Conservation (phyloP, 2,797 vertebrate species). For the Nothura maculosa region DNA sequence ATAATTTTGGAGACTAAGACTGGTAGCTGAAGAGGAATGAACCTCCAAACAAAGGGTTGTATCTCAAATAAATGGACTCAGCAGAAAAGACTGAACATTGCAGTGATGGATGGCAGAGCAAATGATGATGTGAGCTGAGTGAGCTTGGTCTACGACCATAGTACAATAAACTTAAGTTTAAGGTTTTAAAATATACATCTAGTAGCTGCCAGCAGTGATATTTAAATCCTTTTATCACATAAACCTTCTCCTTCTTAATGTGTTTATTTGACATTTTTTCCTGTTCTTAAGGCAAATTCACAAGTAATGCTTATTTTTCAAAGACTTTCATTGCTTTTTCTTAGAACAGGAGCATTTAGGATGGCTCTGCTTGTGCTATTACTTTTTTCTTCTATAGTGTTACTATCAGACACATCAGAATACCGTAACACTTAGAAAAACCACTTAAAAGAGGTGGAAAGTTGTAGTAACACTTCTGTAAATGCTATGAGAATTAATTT, state of each 20-base stretch:
- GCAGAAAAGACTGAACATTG: not conserved
- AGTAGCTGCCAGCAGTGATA: not conserved
- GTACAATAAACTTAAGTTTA: not conserved
- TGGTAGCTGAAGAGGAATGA: not conserved
- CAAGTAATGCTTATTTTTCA: not conserved
- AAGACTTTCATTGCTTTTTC: not conserved
- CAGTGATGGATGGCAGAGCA: not conserved
- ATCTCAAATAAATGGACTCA: not conserved
- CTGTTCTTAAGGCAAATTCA: not conserved
- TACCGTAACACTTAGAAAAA: not conserved
- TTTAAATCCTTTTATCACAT: not conserved
- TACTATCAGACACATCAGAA: not conserved
- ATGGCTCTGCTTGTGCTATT: not conserved
- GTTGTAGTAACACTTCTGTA: not conserved
- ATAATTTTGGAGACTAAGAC: not conserved
- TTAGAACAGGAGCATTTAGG: not conserved
- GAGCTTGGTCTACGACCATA: not conserved
- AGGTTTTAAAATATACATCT: not conserved
- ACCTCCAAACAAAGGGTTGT: not conserved
- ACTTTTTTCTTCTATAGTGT: not conserved
- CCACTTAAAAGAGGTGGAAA: not conserved
- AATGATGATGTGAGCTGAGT: not conserved
- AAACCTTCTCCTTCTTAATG: not conserved
- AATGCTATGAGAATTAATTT: not conserved
- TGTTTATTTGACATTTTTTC: not conserved